Evolutionary conservation across 2,888 invertebrate species (phyloP).

Genomic region (Mesoligia furuncula): DNA sequence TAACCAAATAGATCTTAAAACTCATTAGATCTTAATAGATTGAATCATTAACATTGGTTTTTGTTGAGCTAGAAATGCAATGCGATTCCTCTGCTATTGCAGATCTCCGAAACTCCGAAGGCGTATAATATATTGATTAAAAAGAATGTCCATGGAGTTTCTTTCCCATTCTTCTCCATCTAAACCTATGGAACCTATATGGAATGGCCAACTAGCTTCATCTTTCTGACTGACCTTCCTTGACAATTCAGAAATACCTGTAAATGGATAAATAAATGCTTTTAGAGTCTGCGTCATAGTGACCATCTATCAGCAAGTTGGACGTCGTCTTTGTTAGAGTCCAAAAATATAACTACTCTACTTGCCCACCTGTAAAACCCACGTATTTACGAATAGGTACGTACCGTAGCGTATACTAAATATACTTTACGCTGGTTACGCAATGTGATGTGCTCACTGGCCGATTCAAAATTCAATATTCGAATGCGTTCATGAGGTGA

Average conservation of each 20-base stretch:
- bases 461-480: constrained; percentile 63
- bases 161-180: not conserved
- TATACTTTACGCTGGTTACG: constrained; percentile 52
- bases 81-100: not conserved
- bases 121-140: not conserved
- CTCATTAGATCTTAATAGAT: not conserved
- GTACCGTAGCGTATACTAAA: constrained; percentile 47
- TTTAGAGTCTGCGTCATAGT: not conserved
- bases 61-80: not conserved
- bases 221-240: not conserved
- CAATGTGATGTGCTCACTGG: constrained; percentile 65
- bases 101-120: not conserved
- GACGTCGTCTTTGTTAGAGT: not conserved
- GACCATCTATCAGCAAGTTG: not conserved
- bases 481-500: constrained; percentile 62
- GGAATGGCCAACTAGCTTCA: not conserved
- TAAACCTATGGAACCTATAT: not conserved
- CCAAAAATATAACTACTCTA: constrained; percentile 8
- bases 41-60: not conserved
- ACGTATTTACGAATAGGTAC: not conserved
- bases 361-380: constrained; percentile 9
- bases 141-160: not conserved
- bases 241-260: not conserved
- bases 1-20: not conserved
- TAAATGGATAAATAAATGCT: not conserved